Evolutionary conservation across 2,113 vertebrate genomes (phyloP), one percentile per base, ranked within the genome.

Genomic region (Lonchura striata): DNA sequence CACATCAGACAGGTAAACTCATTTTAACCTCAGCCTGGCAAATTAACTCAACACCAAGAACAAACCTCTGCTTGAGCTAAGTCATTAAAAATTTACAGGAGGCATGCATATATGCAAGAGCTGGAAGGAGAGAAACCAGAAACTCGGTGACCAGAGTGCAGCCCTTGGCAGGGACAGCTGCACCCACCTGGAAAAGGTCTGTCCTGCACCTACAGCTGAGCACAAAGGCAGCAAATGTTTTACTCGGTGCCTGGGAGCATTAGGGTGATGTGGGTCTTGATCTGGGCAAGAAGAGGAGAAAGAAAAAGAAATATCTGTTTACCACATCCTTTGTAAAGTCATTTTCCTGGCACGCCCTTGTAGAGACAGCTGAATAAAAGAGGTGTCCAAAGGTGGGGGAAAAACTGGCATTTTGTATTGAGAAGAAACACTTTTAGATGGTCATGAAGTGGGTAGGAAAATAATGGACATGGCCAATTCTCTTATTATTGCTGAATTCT

Each of bases 81-180:
- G 39, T 14, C 15, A 78, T 93, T 49, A 88, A 85, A 90, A 64
- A 86, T 92, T 82, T 39, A 93, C 47, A 70, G 68, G 50, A 83
- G 61, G 10, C 47, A 87, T 84, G 78, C 61, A 89, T 78, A 53
- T 30, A 63, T 75, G 39, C 66, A 93, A 66, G 65, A 87, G 52
- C 3, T 54, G 69, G 74, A n/a, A 47, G 22, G 5, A 30, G 39
- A 72, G 65, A 68, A 80, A 49, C 1, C 59, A 57, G 54, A 81
- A 87, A 27, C 50, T 47, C 1, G 0, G 54, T 21, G 54, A 78
- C 24, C 52, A 39, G 31, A 42, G 54, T 7, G 8, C 47, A 91
- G 77, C 18, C 50, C 49, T 85, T 33, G 61, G 74, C 56, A 71
- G 33, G 69, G 42, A 44, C 18, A 69, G 46, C 59, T 83, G 49